Base-by-base conservation (phyloP, 92 coral and sea anemone genomes). In the Actinostola sp. region DNA sequence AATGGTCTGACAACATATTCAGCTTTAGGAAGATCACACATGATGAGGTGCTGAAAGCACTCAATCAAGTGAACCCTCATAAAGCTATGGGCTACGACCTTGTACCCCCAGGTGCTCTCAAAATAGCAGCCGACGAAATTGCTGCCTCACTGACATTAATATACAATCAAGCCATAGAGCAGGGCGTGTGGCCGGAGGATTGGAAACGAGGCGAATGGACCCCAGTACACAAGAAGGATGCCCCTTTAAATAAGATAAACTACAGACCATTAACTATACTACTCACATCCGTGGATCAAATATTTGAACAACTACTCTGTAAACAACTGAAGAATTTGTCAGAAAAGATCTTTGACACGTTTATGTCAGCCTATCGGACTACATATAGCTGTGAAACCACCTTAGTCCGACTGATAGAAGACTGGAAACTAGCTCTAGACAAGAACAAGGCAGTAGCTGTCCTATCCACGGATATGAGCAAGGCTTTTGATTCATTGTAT, bases 131-230 rank as follows among this genome's bases (percentile, higher is more conserved):
- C 43, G 49, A 61, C 5, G 82, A 77, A 55, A 55, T 77, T 28
- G 60, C 82, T 29, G 76, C 52, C 30, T 2, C 76, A 31, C 76
- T 77, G 62, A 56, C 82, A 44, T 20, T 27, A 31, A 62, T 77
- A 58, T 77, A 35, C 75, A 77, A 66, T 52, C 83, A 78, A 67
- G 35, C 46, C 21, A 41, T 68, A 28, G 70, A 59, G 0, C 77
- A 78, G 33, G 70, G 77, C 54, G 34, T 7, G 27, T 67, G 76
- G 77, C 83, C 69, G 29, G 61, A 63, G 60, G 76, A 43, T 51
- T 79, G 84, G 84, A 78, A 78, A 38, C 46, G 66, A 32, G 84
- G 78, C 24, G 72, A 79, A 70, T 79, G 71, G 84, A 61, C 76
- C 20, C 84, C 78, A 61, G 75, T 66, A 0, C 52, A 14, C 50